Base-by-base conservation (phyloP, 1,140 invertebrate genomes). In the Drosophila pachea region DNA sequence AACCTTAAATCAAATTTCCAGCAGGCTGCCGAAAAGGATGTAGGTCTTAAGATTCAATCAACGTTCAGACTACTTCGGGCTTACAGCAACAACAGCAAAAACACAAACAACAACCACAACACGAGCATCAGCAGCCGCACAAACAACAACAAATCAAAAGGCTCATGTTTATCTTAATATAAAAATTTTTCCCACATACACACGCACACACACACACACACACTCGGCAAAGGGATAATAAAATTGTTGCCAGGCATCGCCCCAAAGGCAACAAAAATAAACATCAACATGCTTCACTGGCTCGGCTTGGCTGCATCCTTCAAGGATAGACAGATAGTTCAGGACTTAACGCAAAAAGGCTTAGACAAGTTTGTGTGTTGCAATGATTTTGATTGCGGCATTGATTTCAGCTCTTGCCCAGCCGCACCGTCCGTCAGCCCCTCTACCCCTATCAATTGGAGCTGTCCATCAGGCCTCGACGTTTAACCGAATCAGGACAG, bases 1-100 rank as follows among this genome's bases (percentile, higher is more conserved):
- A 84, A 84, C 79, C 79, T 73, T 55, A 84, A 84, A 84, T 84
- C 75, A 84, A 84, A 78, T 84, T 83, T 83, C 73, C 58, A 74
- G 47, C 38, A 81, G 47, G 48, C 61, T 47, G 7, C 14, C 62
- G 45, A 61, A 60, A 55, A 69, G 63, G 66, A 60, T 64, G 62
- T 76, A 45, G 56, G 63, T 49, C 68, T 74, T 74, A 68, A 69
- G 65, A 83, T 83, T 82, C 78, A 82, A 82, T 82, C 78, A 83
- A 72, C 53, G 73, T 78, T 48, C 72, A 56, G 36, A 55, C 65
- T 58, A 68, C 65, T 73, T 53, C 38, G 56, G 45, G 40, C 49
- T 43, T n/a, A 14, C 32, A 52, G 22, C 47, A 64, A 9, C n/a
- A 42, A 22, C 22, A 54, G n/a, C n/a, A n/a, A n/a, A n/a, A n/a